These are phyloP conservation scores for Hippocampus guttulatus DNA, from an alignment of 2,113 vertebrate species.

Conservation along the genomic window DNA sequence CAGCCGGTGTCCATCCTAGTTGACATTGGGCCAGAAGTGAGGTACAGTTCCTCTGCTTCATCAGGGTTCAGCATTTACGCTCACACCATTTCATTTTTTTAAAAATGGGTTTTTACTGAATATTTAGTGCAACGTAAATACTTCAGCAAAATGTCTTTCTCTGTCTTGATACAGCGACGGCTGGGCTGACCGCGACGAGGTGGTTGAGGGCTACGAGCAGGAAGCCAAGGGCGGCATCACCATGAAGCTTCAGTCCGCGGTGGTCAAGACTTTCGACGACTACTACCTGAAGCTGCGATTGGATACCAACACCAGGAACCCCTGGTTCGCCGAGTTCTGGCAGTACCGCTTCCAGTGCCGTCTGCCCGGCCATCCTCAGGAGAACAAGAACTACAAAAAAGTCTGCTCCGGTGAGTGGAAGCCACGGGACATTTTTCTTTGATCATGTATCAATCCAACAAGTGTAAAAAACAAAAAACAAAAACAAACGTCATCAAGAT, in stretches of 20 bases:
- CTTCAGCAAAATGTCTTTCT: neutral
- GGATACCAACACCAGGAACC: conserved; percentile 89
- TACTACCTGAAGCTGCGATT: conserved; percentile 92
- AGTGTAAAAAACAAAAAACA: no score
- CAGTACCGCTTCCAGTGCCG: conserved; percentile 97
- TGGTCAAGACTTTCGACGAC: conserved; percentile 89
- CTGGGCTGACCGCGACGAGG: conserved; percentile 97
- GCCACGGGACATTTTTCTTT: no score
- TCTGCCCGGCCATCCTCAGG: conserved; percentile 82
- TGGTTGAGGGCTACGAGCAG: conserved; percentile 92
- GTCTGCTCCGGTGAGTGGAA: conserved; percentile 85
- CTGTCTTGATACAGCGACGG: conserved; percentile 79
- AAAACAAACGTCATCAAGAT: no score
- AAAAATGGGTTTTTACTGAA: neutral
- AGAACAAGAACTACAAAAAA: conserved; percentile 90
- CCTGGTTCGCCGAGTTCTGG: conserved; percentile 98
- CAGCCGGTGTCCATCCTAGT: neutral
- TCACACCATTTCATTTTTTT: neutral
- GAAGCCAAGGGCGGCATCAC: conserved; percentile 97
- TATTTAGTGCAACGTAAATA: neutral
- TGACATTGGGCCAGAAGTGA: neutral
- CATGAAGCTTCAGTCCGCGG: conserved; percentile 91
- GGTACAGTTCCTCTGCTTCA: neutral
- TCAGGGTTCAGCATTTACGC: no score
- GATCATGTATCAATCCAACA: no score